These are phyloP conservation scores for Bimastos eiseni DNA, from an alignment of 2,888 invertebrate genomes.

Conservation along the genomic window DNA sequence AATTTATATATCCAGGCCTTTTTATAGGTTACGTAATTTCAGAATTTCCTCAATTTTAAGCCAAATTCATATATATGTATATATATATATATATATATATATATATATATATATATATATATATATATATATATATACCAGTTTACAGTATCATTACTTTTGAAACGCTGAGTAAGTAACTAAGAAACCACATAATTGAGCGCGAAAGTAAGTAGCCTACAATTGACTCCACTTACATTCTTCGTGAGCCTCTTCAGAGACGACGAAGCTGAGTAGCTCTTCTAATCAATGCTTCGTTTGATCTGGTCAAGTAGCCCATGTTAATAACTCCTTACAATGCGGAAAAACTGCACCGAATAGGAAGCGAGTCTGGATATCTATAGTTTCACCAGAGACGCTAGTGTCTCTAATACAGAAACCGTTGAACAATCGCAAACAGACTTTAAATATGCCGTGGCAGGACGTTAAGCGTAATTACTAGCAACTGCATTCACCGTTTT, in stretches of 20 bases:
- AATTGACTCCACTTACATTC: not conserved
- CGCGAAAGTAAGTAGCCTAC: not conserved
- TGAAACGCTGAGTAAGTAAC: not conserved
- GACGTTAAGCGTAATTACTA: not conserved
- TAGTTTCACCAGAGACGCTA: not conserved
- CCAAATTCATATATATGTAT: too few species aligned
- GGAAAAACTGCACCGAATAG: not conserved
- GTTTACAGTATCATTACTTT: not conserved
- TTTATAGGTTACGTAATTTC: too few species aligned
- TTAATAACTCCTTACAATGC: not conserved
- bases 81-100: too few species aligned
- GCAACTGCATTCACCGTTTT: not conserved
- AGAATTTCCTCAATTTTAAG: too few species aligned
- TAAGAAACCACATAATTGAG: not conserved
- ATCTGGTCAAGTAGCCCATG: not conserved
- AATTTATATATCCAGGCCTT: too few species aligned
- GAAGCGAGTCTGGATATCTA: not conserved
- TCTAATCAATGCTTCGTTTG: not conserved
- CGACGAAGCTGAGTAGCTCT: not conserved
- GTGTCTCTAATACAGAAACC: not conserved
- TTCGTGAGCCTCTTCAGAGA: not conserved
- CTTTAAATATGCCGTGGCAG: not conserved
- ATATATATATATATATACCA: not conserved
- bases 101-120: too few species aligned
- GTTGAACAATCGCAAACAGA: not conserved